phyloP scores from a whole-genome alignment of 2,113 vertebrate species.

The Melanocharis versteri region DNA sequence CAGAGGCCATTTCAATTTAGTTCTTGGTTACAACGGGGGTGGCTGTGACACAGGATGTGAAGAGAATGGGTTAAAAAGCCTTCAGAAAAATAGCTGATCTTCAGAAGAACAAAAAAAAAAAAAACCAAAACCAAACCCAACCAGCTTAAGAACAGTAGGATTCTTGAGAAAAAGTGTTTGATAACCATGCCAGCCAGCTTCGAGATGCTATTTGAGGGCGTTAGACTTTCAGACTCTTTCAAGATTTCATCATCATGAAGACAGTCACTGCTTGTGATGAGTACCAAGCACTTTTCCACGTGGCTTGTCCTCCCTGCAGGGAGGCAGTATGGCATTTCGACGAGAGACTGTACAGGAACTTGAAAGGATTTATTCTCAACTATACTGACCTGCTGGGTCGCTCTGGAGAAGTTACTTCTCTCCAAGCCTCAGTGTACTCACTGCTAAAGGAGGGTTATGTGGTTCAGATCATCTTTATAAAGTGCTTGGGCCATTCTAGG shows the following conservation, averaged over 20 bases:
- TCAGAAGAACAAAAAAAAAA: neutral
- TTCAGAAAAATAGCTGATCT: conserved; percentile 38
- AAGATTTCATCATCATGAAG: neutral
- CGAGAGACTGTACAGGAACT: neutral
- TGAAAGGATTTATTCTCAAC: neutral
- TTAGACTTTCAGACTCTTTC: neutral
- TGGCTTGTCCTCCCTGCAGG: neutral
- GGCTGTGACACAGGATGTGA: neutral
- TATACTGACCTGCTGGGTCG: neutral
- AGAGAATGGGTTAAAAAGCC: neutral
- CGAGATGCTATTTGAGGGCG: neutral
- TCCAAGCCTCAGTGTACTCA: neutral
- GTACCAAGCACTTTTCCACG: conserved; percentile 50
- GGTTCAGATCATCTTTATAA: conserved; percentile 17
- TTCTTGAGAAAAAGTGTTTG: conserved; percentile 42
- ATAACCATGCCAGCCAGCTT: conserved; percentile 16
- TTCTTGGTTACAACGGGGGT: neutral
- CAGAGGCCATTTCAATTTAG: neutral
- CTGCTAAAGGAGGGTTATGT: neutral
- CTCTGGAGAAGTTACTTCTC: neutral
- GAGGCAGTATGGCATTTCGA: neutral
- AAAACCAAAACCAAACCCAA: neutral
- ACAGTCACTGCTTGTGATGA: neutral
- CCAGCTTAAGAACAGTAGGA: neutral
- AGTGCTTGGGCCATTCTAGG: conserved; percentile 32